Percentiles rank a stretch among this genome's conserved stretches.
Conservation (phyloP, 2,113 vertebrate genomes). For the Dromaius novaehollandiae region DNA sequence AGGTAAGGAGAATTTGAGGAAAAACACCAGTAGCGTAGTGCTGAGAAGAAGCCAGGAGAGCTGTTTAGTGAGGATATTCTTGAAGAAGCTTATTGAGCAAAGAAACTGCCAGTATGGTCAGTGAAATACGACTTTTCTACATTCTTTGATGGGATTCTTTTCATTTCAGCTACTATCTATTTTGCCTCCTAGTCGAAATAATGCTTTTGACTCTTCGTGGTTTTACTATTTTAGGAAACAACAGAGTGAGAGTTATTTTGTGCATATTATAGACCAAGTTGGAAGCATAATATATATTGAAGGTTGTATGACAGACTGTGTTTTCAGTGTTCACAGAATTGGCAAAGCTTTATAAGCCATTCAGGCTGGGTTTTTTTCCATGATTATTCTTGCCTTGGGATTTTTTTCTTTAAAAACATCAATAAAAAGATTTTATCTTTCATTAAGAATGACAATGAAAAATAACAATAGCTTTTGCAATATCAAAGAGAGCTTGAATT, state of each 20-base stretch:
- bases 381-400: neutral
- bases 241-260: neutral
- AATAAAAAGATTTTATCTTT: neutral
- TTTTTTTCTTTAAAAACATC: neutral
- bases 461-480: neutral
- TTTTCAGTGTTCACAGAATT: neutral
- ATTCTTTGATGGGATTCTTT: neutral
- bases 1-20: neutral
- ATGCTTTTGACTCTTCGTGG: neutral
- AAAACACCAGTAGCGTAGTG: neutral
- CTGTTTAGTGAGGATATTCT: neutral
- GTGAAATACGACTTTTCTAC: neutral
- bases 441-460: neutral
- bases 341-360: neutral
- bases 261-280: neutral
- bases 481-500: neutral
- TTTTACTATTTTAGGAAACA: neutral
- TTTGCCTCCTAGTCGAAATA: neutral
- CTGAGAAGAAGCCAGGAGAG: neutral
- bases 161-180: neutral
- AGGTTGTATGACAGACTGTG: neutral
- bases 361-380: neutral
- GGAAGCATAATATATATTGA: neutral
- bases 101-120: neutral
- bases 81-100: neutral